These are phyloP conservation scores for Urosaurus nigricauda DNA, from an alignment of 2,797 vertebrate species.

Conservation along the genomic window DNA sequence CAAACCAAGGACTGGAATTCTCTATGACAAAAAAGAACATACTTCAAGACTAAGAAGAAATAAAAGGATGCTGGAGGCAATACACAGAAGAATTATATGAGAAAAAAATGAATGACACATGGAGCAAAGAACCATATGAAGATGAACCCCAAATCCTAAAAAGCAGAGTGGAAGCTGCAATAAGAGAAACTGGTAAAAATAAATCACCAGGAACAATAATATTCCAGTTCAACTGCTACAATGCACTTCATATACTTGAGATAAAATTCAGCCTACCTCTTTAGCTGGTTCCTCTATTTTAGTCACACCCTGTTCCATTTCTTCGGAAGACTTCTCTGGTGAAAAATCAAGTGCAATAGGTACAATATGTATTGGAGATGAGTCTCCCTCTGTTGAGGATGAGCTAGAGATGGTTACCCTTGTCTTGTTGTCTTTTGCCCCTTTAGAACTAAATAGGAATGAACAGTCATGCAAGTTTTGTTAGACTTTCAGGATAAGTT, in stretches of 20 bases:
- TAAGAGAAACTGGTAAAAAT: too few species aligned
- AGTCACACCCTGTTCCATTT: not conserved
- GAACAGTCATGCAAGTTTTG: not conserved
- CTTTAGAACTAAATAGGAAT: slow-evolving; percentile 59
- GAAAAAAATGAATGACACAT: too few species aligned
- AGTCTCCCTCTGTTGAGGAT: slow-evolving; percentile 52
- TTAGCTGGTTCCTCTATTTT: not conserved
- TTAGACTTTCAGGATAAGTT: not conserved
- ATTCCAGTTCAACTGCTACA: too few species aligned
- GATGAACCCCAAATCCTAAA: too few species aligned
- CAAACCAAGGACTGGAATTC: too few species aligned
- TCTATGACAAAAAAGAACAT: too few species aligned
- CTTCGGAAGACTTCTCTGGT: slow-evolving; percentile 69
- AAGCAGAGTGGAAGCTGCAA: too few species aligned
- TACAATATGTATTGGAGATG: slow-evolving; percentile 50
- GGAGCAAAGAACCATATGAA: too few species aligned
- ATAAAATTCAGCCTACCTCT: slow-evolving; percentile 52
- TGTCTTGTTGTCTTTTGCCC: slow-evolving; percentile 12
- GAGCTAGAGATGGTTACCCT: not conserved
- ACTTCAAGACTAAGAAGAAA: too few species aligned
- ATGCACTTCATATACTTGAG: not conserved
- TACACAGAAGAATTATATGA: too few species aligned
- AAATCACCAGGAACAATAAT: too few species aligned
- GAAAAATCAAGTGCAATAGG: slow-evolving; percentile 80
- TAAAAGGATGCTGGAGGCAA: too few species aligned